Base-by-base conservation (phyloP, 2,888 invertebrate genomes). In the Aradus depressus region DNA sequence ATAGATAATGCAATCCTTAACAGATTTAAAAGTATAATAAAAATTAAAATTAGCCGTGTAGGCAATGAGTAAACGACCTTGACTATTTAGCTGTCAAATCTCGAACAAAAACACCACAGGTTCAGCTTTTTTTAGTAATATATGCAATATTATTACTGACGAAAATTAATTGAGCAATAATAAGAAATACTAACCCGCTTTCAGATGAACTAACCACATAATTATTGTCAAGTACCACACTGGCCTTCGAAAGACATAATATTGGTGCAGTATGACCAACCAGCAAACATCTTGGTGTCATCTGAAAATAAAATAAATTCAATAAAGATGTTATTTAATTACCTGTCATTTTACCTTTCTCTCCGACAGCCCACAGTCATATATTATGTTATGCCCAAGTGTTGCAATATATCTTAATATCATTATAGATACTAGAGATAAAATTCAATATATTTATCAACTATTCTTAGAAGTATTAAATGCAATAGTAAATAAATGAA, bases 181-280 rank as follows among this genome's bases (percentile, higher is more conserved):
- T 23, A 3, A 5, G 3, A 23, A 23, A 23, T 3, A 54, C 62
- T 58, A 62, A 75, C 75, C 95, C 95, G 59, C 88, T 90, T 66
- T 95, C 93, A 4, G 92, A 91, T 31, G 93, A 90, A 63, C 91
- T 91, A 41, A 95, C 90, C 61, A 95, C 81, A 64, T 84, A 92
- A 68, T 88, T 87, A 64, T 89, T 87, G 59, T 92, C 91, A 68
- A 80, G 72, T 8, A 79, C 70, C 52, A 69, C 66, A 53, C 70
- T 72, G 2, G 62, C 63, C 44, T 62, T 61, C 2, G 91, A 88
- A 58, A 97, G 73, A 64, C 91, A 91, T 45, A 89, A 72, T 59
- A 98, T 87, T 0, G 93, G 85, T n/a, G 92, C 88, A 0, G 92
- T 87, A 63, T 98, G 98, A 0, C 97, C 97, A 41, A 97, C 91